These are phyloP conservation scores for Nipponacmea schrenckii DNA, from an alignment of 2,888 invertebrate species.

Conservation along the genomic window DNA sequence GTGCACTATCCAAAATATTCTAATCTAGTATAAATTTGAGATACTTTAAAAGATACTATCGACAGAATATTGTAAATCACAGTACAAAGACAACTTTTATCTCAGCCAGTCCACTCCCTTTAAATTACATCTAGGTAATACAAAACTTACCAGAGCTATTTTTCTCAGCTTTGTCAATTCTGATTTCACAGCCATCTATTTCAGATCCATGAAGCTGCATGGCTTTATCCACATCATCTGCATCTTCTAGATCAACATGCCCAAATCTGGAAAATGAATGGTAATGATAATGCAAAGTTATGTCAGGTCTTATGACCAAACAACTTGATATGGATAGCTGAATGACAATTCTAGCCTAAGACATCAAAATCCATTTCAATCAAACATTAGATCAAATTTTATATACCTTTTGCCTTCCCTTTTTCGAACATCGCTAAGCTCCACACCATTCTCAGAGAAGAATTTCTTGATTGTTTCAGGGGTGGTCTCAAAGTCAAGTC, in stretches of 20 bases:
- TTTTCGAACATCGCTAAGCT: not conserved
- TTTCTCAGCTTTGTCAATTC: slow-evolving; percentile 3
- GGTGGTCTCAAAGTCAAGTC: not conserved
- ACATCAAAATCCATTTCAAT: too few species aligned
- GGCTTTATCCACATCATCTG: not conserved
- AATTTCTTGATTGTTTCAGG: not conserved
- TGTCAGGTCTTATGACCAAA: too few species aligned
- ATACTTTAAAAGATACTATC: too few species aligned
- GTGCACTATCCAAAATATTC: too few species aligned
- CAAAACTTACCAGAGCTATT: not conserved
- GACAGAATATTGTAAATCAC: too few species aligned
- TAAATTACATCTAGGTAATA: too few species aligned
- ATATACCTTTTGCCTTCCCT: not conserved
- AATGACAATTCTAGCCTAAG: too few species aligned
- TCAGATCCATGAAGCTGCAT: not conserved
- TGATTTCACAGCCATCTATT: not conserved
- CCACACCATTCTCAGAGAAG: not conserved
- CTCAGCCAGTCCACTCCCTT: too few species aligned
- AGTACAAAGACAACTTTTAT: too few species aligned
- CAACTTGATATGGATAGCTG: too few species aligned
- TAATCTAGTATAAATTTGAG: too few species aligned
- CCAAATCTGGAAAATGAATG: not conserved
- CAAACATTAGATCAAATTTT: not conserved
- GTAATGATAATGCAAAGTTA: too few species aligned
- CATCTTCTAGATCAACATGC: not conserved